Evolutionary conservation across 2,888 invertebrate species (phyloP).

Genomic region (Rotaria magnacalcarata): DNA sequence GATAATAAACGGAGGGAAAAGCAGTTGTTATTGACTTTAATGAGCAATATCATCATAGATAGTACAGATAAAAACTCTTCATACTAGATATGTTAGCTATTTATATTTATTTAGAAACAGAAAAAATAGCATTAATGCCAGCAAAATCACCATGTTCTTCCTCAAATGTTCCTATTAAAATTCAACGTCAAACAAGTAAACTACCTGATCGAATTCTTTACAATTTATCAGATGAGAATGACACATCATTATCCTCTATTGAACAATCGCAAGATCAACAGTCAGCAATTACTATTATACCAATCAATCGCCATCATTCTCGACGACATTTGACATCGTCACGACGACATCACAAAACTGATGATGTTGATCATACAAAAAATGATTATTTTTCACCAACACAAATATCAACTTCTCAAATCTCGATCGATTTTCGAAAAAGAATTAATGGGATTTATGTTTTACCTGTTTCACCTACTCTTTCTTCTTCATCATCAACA

Average conservation of each 20-base stretch:
- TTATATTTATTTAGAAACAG: not conserved
- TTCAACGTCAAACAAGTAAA: not conserved
- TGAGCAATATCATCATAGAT: too few species aligned
- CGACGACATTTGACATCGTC: not conserved
- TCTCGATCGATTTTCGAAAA: not conserved
- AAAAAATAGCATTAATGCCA: not conserved
- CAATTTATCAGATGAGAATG: not conserved
- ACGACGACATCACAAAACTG: not conserved
- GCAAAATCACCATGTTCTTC: not conserved
- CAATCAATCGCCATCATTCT: not conserved
- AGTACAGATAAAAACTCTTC: too few species aligned
- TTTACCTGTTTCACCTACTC: slow-evolving; percentile 13
- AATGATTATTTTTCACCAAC: not conserved
- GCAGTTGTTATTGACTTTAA: too few species aligned
- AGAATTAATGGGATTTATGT: not conserved
- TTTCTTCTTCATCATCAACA: slow-evolving; percentile 7
- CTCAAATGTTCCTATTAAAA: not conserved
- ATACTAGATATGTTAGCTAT: too few species aligned
- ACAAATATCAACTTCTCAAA: not conserved
- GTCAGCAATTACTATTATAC: not conserved
- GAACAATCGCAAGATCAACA: not conserved
- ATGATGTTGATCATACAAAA: not conserved
- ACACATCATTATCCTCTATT: not conserved
- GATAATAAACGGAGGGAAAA: too few species aligned
- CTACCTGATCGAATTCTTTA: not conserved